phyloP scores from a whole-genome alignment of 2,797 vertebrate species.

The Xyrichtys novacula region DNA sequence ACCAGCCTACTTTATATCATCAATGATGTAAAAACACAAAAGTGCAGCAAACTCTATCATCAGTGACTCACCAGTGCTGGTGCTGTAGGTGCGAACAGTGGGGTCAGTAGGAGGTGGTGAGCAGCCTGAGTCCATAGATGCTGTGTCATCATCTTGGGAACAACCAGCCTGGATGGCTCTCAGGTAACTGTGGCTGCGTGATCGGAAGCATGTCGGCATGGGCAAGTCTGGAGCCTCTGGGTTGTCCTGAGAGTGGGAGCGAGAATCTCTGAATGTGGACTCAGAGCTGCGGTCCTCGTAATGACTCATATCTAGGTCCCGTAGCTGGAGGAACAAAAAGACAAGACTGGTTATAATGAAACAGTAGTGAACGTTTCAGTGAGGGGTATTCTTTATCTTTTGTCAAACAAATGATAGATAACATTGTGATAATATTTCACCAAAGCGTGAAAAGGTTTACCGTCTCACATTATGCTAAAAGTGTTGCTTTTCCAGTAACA shows the following conservation, averaged over 20 bases:
- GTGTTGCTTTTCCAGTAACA: too few relatives aligned
- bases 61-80: conserved; percentile 91
- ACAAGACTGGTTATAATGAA: conserved; percentile 2
- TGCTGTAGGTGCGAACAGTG: conserved; percentile 93
- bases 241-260: conserved; percentile 87
- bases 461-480: too few relatives aligned
- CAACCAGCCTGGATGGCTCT: conserved; percentile 99
- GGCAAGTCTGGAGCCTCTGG: conserved; percentile 92
- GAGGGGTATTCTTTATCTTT: too few relatives aligned
- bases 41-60: not conserved
- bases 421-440: too few relatives aligned
- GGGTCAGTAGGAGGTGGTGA: conserved; percentile 91
- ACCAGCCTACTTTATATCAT: too few relatives aligned
- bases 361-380: conserved; percentile 11
- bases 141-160: conserved; percentile 96
- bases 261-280: conserved; percentile 90
- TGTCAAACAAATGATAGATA: too few relatives aligned
- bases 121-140: conserved; percentile 94
- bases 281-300: conserved; percentile 92
- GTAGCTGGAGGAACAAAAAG: conserved; percentile 80
- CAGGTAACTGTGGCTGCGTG: conserved; percentile 99
- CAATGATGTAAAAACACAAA: not conserved
- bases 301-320: conserved; percentile 91
- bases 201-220: conserved; percentile 96
- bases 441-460: too few relatives aligned